Conservation (phyloP, 92 coral and sea anemone genomes). For the Pocillopora meandrina region DNA sequence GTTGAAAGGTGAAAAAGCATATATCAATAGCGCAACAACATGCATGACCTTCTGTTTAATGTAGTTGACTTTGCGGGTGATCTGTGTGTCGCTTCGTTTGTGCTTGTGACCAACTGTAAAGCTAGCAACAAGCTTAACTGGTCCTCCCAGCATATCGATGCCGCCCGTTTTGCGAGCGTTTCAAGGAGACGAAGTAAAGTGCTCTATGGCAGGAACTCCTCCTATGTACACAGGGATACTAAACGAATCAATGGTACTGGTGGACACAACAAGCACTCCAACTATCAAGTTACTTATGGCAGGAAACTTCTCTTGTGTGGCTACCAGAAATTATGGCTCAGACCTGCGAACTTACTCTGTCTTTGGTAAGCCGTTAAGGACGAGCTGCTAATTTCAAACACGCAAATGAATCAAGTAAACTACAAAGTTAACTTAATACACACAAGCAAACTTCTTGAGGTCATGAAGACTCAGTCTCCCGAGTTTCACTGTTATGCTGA, state of each 20-base stretch:
- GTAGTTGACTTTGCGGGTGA: no score
- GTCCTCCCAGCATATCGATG: neutral
- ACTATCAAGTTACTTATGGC: neutral
- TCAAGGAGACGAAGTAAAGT: neutral
- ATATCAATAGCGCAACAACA: no score
- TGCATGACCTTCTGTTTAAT: no score
- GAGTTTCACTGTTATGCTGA: no score
- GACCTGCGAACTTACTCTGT: conserved; percentile 1
- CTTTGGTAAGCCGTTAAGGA: no score
- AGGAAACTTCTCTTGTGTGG: conserved; percentile 11
- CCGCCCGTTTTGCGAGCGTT: neutral
- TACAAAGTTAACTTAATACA: no score
- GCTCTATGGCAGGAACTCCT: neutral
- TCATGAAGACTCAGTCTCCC: no score
- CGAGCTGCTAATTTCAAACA: no score
- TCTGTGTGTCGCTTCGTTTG: no score
- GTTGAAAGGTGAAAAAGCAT: no score
- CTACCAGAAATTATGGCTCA: conserved; percentile 3
- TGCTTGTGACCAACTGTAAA: neutral
- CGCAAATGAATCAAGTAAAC: no score
- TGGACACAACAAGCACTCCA: neutral
- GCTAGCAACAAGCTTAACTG: neutral
- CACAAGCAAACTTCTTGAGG: no score
- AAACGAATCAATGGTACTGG: neutral
- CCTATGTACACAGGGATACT: neutral